Percentiles rank a stretch among this genome's conserved stretches.
Conservation (phyloP, 2,888 invertebrate species). For the Nomada ferruginata region DNA sequence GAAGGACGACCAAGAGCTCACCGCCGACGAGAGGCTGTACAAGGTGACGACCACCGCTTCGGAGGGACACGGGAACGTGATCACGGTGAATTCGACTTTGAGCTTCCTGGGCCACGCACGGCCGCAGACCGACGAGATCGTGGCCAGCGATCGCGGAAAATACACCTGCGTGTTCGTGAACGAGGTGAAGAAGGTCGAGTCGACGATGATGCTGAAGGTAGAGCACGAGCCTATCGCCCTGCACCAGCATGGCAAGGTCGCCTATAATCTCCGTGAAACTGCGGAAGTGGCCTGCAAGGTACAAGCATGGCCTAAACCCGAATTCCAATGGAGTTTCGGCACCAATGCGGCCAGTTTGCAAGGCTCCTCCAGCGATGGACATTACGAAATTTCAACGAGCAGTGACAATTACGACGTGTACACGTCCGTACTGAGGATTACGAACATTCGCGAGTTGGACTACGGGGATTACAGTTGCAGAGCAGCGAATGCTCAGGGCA, state of each 20-base stretch:
- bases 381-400: slow-evolving; percentile 93
- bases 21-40: slow-evolving; percentile 91
- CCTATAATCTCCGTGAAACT: slow-evolving; percentile 92
- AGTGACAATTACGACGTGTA: slow-evolving; percentile 94
- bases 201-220: slow-evolving; percentile 95
- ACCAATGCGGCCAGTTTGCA: slow-evolving; percentile 90
- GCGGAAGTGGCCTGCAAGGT: slow-evolving; percentile 95
- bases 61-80: slow-evolving; percentile 91
- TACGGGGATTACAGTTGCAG: slow-evolving; percentile 97
- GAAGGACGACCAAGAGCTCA: slow-evolving; percentile 93
- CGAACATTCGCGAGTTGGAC: slow-evolving; percentile 91
- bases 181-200: slow-evolving; percentile 94
- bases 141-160: slow-evolving; percentile 93
- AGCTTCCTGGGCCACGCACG: slow-evolving; percentile 92
- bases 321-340: slow-evolving; percentile 96
- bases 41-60: slow-evolving; percentile 92
- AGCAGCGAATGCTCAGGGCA: slow-evolving; percentile 93
- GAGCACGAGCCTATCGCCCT: slow-evolving; percentile 96
- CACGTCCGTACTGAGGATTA: slow-evolving; percentile 90
- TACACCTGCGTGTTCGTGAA: slow-evolving; percentile 96
- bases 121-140: slow-evolving; percentile 90
- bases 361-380: slow-evolving; percentile 91
- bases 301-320: slow-evolving; percentile 96
- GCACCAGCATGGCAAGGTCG: slow-evolving; percentile 94
- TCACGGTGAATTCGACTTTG: slow-evolving; percentile 92